Evolutionary conservation across 1,140 invertebrate genomes (phyloP).

Genomic region (Trissolcus basalis): DNA sequence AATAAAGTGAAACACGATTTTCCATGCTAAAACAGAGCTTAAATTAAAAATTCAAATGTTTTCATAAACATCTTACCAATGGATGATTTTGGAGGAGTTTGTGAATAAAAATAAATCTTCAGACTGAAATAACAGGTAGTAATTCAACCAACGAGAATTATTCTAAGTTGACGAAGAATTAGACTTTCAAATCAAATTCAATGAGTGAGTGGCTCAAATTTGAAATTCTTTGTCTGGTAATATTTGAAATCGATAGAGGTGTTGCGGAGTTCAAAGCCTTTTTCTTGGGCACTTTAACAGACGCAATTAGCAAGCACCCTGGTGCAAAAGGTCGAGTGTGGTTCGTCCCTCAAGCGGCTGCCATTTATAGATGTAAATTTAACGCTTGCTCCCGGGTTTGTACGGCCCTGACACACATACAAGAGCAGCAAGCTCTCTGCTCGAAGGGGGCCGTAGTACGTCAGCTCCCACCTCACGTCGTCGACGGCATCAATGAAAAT

Average conservation of each 20-base stretch:
- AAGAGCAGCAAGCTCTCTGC: constrained; percentile 32
- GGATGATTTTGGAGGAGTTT: not conserved
- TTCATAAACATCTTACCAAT: no score
- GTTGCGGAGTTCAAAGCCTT: no score
- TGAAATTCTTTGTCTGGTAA: no score
- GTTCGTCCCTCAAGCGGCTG: not conserved
- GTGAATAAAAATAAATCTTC: not conserved
- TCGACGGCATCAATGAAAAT: constrained; percentile 76
- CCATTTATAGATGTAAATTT: constrained; percentile 34
- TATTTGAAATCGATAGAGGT: no score
- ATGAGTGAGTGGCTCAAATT: no score
- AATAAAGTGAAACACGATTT: no score
- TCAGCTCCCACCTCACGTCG: constrained; percentile 57
- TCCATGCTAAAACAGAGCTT: no score
- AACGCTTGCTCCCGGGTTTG: constrained; percentile 22
- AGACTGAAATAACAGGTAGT: not conserved
- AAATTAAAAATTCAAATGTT: no score
- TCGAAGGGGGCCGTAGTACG: constrained; percentile 49
- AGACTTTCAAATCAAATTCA: no score
- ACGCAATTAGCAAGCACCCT: constrained; percentile 15
- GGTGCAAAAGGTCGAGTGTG: constrained; percentile 1
- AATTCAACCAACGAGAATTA: not conserved
- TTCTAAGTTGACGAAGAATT: no score
- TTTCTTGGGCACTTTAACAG: constrained; percentile 1
- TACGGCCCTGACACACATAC: constrained; percentile 57